Conservation (phyloP, 2,888 invertebrate species). For the Elegia similella region DNA sequence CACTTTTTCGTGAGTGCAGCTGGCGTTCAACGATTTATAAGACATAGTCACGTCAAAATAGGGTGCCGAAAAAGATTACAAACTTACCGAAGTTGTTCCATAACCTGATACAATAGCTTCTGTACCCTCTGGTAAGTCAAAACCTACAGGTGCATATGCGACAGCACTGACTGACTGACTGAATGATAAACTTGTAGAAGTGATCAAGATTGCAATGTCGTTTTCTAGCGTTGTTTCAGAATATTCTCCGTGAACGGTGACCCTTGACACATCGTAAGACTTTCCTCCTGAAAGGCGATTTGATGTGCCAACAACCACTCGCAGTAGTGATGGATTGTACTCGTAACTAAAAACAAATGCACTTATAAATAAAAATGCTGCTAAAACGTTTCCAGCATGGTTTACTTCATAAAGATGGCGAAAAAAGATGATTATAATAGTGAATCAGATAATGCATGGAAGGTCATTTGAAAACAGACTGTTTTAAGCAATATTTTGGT, state of each 20-base stretch:
- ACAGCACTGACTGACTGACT: conserved; percentile 44
- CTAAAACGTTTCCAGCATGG: too few relatives aligned
- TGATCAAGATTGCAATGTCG: conserved; percentile 62
- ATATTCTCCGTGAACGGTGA: conserved; percentile 54
- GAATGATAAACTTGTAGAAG: conserved; percentile 45
- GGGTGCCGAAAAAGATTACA: neutral
- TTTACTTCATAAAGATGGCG: too few relatives aligned
- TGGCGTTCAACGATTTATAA: too few relatives aligned
- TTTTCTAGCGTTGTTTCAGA: conserved; percentile 48
- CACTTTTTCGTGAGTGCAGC: too few relatives aligned
- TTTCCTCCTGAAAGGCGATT: conserved; percentile 54
- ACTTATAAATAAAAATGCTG: neutral
- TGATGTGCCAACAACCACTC: conserved; percentile 56
- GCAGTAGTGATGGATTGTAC: conserved; percentile 40
- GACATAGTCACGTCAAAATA: too few relatives aligned
- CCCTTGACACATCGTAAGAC: conserved; percentile 43
- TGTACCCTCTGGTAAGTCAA: conserved; percentile 46
- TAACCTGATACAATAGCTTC: conserved; percentile 68
- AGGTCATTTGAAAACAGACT: too few relatives aligned
- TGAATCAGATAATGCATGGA: too few relatives aligned
- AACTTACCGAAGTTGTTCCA: conserved; percentile 55
- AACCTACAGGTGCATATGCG: conserved; percentile 40
- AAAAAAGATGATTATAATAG: too few relatives aligned
- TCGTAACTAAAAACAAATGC: conserved; percentile 43
- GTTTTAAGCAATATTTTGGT: too few relatives aligned